Conservation (phyloP, 2,113 vertebrate genomes). For the Elephas maximus region DNA sequence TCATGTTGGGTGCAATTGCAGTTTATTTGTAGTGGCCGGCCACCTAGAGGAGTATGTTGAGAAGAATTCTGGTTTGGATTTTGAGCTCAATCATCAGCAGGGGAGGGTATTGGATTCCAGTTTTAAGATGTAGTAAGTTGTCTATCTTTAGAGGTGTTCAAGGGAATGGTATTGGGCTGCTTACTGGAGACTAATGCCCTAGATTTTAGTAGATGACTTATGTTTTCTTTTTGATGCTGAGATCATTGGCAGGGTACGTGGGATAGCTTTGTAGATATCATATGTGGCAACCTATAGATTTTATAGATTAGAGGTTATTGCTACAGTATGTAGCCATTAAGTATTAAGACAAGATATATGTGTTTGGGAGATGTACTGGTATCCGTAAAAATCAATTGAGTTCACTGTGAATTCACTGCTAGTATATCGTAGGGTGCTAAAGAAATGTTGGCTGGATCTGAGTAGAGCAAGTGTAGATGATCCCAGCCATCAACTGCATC, state of each 20-base stretch:
- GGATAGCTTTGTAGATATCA: neutral
- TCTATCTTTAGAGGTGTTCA: conserved; percentile 19
- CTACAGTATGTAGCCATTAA: neutral
- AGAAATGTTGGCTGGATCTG: neutral
- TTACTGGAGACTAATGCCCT: neutral
- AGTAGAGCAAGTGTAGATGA: neutral
- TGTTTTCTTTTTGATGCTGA: neutral
- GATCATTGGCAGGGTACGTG: neutral
- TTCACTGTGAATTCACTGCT: neutral
- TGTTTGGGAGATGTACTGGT: neutral
- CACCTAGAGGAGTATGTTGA: neutral
- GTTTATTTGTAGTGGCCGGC: neutral
- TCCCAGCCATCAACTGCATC: neutral
- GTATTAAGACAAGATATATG: conserved; percentile 26
- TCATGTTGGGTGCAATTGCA: neutral
- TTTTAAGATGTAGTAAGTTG: neutral
- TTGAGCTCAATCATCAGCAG: neutral
- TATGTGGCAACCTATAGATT: neutral
- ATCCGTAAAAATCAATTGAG: neutral
- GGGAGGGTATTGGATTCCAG: neutral
- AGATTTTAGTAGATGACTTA: neutral
- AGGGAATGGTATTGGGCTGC: neutral
- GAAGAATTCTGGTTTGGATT: neutral
- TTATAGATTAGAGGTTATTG: neutral
- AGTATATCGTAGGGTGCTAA: neutral